A percentile compares a stretch with the other conserved stretches of the same genome.
These are phyloP conservation scores for Leptinotarsa haldemani DNA, from an alignment of 2,888 invertebrate species.

Conservation along the genomic window DNA sequence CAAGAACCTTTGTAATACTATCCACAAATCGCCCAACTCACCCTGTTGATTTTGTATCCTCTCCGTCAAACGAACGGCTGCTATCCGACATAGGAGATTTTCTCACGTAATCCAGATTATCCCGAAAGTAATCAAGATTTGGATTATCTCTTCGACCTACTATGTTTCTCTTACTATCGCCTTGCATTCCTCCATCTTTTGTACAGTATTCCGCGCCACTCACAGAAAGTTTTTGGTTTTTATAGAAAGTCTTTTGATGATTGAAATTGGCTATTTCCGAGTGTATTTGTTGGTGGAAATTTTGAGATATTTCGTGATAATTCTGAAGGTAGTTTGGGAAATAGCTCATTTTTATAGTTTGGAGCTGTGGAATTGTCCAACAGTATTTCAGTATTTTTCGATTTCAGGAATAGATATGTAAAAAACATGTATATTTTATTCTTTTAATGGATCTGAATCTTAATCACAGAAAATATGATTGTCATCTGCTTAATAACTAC, in stretches of 20 bases:
- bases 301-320: slow-evolving; percentile 28
- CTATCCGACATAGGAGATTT: slow-evolving; percentile 36
- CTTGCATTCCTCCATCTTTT: slow-evolving; percentile 4
- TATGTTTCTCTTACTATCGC: neutral
- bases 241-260: slow-evolving; percentile 17
- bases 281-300: slow-evolving; percentile 14
- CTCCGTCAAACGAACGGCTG: slow-evolving; percentile 27
- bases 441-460: no score
- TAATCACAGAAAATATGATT: no score
- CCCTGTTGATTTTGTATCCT: slow-evolving; percentile 32
- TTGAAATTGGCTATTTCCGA: slow-evolving; percentile 9
- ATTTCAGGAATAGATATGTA: neutral
- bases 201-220: slow-evolving; percentile 1
- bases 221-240: slow-evolving; percentile 9
- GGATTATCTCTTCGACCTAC: slow-evolving; percentile 4
- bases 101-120: slow-evolving; percentile 21
- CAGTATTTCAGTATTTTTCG: slow-evolving; percentile 4
- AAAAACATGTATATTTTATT: neutral
- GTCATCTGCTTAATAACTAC: no score
- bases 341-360: slow-evolving; percentile 33
- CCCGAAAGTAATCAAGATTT: slow-evolving; percentile 25
- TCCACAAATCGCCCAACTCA: slow-evolving; percentile 14
- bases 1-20: neutral
- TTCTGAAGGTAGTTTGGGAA: slow-evolving; percentile 39
- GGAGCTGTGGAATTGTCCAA: neutral